Evolutionary conservation across 2,888 invertebrate species (phyloP), one percentile per base, ranked within the genome.

Genomic region (Omphaloscelis lunosa): DNA sequence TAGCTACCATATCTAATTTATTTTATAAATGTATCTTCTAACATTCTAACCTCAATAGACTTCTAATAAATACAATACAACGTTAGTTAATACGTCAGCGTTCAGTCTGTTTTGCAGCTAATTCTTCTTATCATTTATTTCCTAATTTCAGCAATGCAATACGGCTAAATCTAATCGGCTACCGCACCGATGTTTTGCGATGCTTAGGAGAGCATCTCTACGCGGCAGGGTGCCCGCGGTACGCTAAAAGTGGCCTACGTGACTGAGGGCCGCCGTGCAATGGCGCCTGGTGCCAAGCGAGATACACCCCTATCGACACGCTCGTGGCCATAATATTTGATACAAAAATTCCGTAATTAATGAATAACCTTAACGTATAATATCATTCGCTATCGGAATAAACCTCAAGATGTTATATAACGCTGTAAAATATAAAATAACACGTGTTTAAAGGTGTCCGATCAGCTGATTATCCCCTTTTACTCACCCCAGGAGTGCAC

Each of bases 241-340:
- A 80, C 84, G 82, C 88, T 90, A 91, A 77, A 86, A 92, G 94
- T 96, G 95, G 97, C 96, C 95, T 97, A 97, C 97, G 97, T 97
- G 97, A 97, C 97, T 95, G 87, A 89, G 91, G 92, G 93, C 89
- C 92, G 93, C 93, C 93, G 91, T 88, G 94, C 94, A 95, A 96
- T 97, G 97, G 97, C 95, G 95, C 91, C 96, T 91, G 92, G 94
- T 91, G 97, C 95, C 94, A 96, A 94, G 94, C 97, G 90, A 97
- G 94, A 92, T 95, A 93, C 93, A 93, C 94, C 93, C 95, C 94
- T 96, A 96, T 93, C 90, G 93, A 95, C 95, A 92, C 87, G 89
- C 87, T 86, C 87, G 86, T 82, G 84, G 78, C 84, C 79, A 83
- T 80, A 84, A 68, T 75, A 75, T 83, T 75, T 71, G 62, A 71